Conservation (phyloP, 2,888 invertebrate genomes). For the Macrosoma leucophasiata region DNA sequence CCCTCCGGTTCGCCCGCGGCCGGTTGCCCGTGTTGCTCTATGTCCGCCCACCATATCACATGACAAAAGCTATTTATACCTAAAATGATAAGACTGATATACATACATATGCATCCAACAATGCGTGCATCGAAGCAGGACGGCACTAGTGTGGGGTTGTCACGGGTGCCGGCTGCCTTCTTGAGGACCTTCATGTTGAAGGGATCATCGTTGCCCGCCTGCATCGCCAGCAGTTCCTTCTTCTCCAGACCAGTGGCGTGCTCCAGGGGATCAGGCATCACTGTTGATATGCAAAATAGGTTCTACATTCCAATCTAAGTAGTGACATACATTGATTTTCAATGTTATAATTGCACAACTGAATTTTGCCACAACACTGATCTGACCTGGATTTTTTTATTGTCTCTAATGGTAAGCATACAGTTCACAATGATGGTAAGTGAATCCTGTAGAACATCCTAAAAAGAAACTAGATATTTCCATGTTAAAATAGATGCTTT, state of each 20-base stretch:
- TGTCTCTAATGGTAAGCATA: too few relatives aligned
- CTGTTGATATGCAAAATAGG: constrained; percentile 57
- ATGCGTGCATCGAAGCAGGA: constrained; percentile 93
- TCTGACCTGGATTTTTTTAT: too few relatives aligned
- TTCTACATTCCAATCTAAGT: not conserved
- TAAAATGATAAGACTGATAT: not conserved
- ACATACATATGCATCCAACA: constrained; percentile 94
- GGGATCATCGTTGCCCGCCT: constrained; percentile 92
- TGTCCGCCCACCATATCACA: too few relatives aligned
- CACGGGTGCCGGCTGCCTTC: constrained; percentile 88
- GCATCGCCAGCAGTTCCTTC: constrained; percentile 89
- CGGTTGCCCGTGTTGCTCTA: too few relatives aligned
- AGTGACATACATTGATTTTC: not conserved
- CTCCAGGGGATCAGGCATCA: constrained; percentile 92
- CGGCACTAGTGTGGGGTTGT: constrained; percentile 90
- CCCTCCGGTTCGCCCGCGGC: too few relatives aligned
- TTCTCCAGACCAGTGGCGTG: constrained; percentile 96
- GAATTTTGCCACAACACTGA: too few relatives aligned
- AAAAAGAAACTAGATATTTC: too few relatives aligned
- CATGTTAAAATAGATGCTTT: too few relatives aligned
- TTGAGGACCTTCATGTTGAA: constrained; percentile 89
- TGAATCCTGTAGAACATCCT: too few relatives aligned
- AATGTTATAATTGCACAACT: too few relatives aligned
- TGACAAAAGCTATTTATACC: not conserved
- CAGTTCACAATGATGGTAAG: too few relatives aligned